A percentile compares a stretch with the other conserved stretches of the same genome.
phyloP scores from a whole-genome alignment of 2,113 vertebrate genomes.

The Isichthys henryi region DNA sequence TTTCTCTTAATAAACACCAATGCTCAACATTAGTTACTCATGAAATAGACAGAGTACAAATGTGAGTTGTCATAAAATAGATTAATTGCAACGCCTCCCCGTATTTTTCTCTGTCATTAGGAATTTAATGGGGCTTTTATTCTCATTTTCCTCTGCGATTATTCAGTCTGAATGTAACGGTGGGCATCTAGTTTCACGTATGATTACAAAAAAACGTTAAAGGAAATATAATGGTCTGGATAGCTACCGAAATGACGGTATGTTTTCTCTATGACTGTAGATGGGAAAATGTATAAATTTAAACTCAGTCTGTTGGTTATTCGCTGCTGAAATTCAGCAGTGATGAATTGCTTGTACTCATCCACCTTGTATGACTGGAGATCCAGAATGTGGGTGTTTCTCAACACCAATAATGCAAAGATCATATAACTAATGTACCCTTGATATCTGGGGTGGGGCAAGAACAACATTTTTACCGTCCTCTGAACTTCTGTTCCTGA shows the following conservation, averaged over 20 bases:
- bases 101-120: constrained; percentile 5
- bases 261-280: neutral
- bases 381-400: neutral
- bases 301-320: neutral
- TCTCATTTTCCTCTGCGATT: neutral
- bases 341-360: neutral
- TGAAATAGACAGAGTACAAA: neutral
- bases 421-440: too few relatives aligned
- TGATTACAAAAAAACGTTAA: neutral
- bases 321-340: neutral
- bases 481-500: too few relatives aligned
- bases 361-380: neutral
- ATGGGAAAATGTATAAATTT: neutral
- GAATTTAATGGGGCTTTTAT: neutral
- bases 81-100: neutral
- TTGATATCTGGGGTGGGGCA: too few relatives aligned
- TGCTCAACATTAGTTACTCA: constrained; percentile 4
- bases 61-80: neutral
- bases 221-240: neutral
- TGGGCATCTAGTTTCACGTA: neutral
- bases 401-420: too few relatives aligned
- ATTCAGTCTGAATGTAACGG: neutral
- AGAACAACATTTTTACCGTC: too few relatives aligned
- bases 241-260: neutral
- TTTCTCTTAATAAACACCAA: constrained; percentile 2